Conservation (phyloP, 2,888 invertebrate species). For the Tethea ocularis region DNA sequence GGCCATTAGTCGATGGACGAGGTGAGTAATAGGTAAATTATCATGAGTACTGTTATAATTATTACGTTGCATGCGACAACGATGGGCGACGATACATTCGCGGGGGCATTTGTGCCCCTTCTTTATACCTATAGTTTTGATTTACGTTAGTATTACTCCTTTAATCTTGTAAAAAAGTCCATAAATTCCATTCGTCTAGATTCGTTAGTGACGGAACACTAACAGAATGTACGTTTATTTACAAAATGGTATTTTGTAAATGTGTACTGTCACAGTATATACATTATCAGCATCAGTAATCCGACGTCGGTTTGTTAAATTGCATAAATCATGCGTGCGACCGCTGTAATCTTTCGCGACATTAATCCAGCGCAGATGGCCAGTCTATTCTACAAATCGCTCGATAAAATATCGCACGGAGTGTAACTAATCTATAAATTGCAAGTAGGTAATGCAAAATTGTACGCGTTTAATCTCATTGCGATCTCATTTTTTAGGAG, state of each 20-base stretch:
- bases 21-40: too few species aligned
- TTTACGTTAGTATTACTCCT: too few species aligned
- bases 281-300: slow-evolving; percentile 24
- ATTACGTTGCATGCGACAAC: too few species aligned
- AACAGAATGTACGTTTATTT: slow-evolving; percentile 3
- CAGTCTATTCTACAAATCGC: slow-evolving; percentile 33
- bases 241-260: slow-evolving; percentile 7
- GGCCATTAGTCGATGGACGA: too few species aligned
- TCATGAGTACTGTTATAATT: too few species aligned
- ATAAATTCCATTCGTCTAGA: neutral
- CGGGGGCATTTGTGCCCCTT: too few species aligned
- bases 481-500: slow-evolving; percentile 1
- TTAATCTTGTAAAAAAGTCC: neutral
- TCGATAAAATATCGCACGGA: slow-evolving; percentile 6
- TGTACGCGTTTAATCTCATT: neutral
- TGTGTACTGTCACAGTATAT: slow-evolving; percentile 13
- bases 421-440: neutral
- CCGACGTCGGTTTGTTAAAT: slow-evolving; percentile 44
- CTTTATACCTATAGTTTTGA: too few species aligned
- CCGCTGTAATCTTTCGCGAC: slow-evolving; percentile 62
- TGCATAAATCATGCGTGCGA: slow-evolving; percentile 61
- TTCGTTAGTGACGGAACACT: neutral
- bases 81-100: too few species aligned
- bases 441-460: neutral
- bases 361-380: slow-evolving; percentile 48